These are phyloP conservation scores for Malurus melanocephalus DNA, from an alignment of 2,113 vertebrate genomes.

Conservation along the genomic window DNA sequence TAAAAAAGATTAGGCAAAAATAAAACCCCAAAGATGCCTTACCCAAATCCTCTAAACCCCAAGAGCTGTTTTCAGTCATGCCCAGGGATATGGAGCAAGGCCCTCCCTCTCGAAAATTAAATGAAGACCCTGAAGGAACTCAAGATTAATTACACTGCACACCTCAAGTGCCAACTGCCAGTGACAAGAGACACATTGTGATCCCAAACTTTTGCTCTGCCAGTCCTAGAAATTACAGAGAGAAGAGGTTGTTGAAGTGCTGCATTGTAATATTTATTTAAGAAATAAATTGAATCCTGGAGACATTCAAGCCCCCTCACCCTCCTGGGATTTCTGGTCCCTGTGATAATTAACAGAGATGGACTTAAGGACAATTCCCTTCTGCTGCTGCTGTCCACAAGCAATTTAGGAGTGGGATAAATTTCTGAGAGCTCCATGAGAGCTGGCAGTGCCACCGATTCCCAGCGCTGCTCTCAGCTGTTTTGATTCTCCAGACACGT, in stretches of 20 bases:
- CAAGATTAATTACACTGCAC: neutral
- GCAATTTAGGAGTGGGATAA: neutral
- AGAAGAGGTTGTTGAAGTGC: neutral
- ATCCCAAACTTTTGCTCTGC: neutral
- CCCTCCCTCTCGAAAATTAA: neutral
- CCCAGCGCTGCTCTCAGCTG: neutral
- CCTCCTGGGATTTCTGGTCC: neutral
- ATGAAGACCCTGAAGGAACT: neutral
- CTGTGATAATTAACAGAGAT: constrained; percentile 14
- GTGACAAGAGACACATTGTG: rapidly evolving
- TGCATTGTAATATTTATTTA: neutral
- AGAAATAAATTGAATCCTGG: neutral
- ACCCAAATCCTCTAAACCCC: neutral
- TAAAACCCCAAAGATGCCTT: neutral
- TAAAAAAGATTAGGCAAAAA: neutral
- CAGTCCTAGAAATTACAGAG: neutral
- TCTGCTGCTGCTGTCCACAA: neutral
- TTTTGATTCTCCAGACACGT: constrained; percentile 40
- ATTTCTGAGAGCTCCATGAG: neutral
- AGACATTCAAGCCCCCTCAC: neutral
- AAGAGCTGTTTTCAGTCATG: neutral
- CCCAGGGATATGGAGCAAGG: neutral
- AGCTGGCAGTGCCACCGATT: neutral
- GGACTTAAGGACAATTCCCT: neutral
- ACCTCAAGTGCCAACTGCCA: neutral